Percentiles rank a stretch among this genome's conserved stretches.
These are phyloP conservation scores for Temnothorax rugatulus DNA, from an alignment of 2,888 invertebrate genomes.

Conservation along the genomic window DNA sequence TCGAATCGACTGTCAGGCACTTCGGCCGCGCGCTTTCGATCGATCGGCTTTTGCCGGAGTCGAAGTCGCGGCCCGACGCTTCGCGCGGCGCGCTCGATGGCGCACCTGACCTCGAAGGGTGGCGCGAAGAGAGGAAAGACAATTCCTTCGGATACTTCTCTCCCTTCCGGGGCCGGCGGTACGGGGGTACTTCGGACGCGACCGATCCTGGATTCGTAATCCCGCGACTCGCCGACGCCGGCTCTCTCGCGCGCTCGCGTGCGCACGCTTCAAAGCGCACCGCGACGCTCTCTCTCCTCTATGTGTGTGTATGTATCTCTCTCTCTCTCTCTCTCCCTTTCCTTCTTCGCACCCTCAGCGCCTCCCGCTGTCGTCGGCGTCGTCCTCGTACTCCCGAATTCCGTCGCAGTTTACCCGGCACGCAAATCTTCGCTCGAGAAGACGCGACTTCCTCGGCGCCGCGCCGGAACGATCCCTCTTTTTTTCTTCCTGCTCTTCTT, in stretches of 20 bases:
- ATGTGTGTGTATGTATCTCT: background rate
- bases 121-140: background rate
- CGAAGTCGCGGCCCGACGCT: conserved; percentile 36
- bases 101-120: conserved; percentile 35
- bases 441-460: background rate
- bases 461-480: background rate
- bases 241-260: conserved; percentile 69
- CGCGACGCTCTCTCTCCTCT: conserved; percentile 35
- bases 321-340: conserved; percentile 6
- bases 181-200: background rate
- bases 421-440: background rate
- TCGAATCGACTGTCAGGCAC: conserved; percentile 43
- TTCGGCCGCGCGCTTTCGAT: conserved; percentile 50
- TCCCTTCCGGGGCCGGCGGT: background rate
- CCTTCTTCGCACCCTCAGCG: conserved; percentile 26
- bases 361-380: background rate
- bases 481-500: background rate
- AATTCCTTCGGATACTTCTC: conserved; percentile 24
- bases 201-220: conserved; percentile 37
- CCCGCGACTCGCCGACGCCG: conserved; percentile 38
- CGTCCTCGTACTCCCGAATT: conserved; percentile 33
- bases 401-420: conserved; percentile 34
- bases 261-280: conserved; percentile 69
- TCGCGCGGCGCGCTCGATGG: conserved; percentile 18
- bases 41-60: conserved; percentile 40